These are phyloP conservation scores for Symphodus melops DNA, from an alignment of 2,113 vertebrate genomes.

Conservation along the genomic window DNA sequence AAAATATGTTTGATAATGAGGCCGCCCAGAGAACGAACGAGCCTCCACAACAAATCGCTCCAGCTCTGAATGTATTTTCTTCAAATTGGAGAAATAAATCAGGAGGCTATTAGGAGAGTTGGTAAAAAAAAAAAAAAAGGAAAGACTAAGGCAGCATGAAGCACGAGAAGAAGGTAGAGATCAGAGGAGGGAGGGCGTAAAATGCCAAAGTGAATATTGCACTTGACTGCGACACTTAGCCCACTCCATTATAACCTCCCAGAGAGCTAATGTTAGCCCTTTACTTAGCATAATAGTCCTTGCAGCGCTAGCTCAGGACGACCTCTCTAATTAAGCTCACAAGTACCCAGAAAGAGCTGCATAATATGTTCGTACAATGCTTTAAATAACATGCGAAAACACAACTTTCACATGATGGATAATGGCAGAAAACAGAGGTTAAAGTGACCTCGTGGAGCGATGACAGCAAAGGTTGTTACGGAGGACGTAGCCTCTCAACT, in stretches of 20 bases:
- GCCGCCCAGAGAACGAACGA: background rate
- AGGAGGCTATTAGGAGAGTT: background rate
- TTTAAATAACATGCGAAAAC: conserved; percentile 38
- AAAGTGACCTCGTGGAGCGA: conserved; percentile 2
- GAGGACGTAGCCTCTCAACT: conserved; percentile 17
- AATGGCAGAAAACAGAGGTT: background rate
- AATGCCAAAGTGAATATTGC: conserved; percentile 38
- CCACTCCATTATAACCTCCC: conserved; percentile 55
- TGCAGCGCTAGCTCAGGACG: conserved; percentile 39
- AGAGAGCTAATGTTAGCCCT: conserved; percentile 51
- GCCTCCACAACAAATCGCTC: background rate
- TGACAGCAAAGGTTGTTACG: background rate
- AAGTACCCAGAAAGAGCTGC: conserved; percentile 33
- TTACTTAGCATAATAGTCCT: conserved; percentile 67
- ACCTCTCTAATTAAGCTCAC: conserved; percentile 63
- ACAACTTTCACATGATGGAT: background rate
- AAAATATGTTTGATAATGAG: background rate
- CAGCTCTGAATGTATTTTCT: background rate
- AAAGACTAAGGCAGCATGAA: background rate
- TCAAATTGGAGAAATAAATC: conserved; percentile 3
- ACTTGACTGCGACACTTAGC: conserved; percentile 57
- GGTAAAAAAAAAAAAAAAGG: conserved; percentile 3
- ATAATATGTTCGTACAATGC: conserved; percentile 17
- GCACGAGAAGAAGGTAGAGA: conserved; percentile 10
- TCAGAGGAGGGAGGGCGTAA: conserved; percentile 33